phyloP scores from a whole-genome alignment of 2,113 vertebrate species.

The Zosterops hypoxanthus region DNA sequence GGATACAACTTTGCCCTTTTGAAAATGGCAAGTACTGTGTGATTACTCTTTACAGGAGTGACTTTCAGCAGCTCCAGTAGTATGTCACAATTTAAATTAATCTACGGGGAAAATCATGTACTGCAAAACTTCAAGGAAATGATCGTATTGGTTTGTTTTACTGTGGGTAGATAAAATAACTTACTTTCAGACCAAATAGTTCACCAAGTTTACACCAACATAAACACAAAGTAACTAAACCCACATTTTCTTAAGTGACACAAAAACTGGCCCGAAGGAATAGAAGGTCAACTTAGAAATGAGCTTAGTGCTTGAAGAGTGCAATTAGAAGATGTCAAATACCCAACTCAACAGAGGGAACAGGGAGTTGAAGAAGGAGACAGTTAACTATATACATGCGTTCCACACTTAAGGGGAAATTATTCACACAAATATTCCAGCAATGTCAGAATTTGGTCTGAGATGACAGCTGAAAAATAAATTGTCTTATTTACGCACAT shows the following conservation, averaged over 20 bases:
- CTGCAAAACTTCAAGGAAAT: conserved; percentile 1
- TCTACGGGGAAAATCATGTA: not conserved
- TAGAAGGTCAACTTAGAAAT: not conserved
- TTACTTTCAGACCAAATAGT: not conserved
- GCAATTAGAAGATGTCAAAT: not conserved
- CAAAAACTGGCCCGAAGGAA: not conserved
- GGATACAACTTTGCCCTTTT: conserved; percentile 86
- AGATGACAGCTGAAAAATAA: not conserved
- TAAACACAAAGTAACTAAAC: not conserved
- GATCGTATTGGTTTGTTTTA: not conserved
- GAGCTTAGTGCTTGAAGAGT: not conserved
- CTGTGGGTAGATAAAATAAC: not conserved
- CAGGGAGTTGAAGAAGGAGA: not conserved
- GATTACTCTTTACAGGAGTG: not conserved
- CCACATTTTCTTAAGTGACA: not conserved
- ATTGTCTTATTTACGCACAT: not conserved
- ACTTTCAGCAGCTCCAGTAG: not conserved
- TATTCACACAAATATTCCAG: not conserved
- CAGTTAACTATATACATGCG: not conserved
- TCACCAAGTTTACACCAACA: not conserved
- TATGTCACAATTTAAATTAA: not conserved
- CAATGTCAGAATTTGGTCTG: not conserved
- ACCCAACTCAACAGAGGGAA: not conserved
- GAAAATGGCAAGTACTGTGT: conserved; percentile 79
- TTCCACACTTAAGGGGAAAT: not conserved